These are phyloP conservation scores for Drosophila athabasca DNA, from an alignment of 1,140 invertebrate genomes.

Conservation along the genomic window DNA sequence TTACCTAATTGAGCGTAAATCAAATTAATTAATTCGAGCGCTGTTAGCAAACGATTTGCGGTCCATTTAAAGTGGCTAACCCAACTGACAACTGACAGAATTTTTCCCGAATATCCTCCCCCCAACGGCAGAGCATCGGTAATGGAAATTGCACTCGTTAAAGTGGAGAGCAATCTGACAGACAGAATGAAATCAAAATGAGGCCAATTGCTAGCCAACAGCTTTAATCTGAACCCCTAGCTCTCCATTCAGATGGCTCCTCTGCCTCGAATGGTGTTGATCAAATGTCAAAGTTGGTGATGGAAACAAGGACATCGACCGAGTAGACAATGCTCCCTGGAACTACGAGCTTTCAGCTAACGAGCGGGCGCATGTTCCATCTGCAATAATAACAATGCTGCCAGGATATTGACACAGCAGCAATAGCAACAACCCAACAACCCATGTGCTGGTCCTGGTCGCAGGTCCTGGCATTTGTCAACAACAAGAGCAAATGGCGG, in stretches of 20 bases:
- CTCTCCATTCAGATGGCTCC: neutral
- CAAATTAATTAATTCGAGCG: slow-evolving; percentile 45
- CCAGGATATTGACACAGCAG: slow-evolving; percentile 53
- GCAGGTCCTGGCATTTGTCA: slow-evolving; percentile 43
- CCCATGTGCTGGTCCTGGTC: slow-evolving; percentile 33
- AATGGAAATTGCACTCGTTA: neutral
- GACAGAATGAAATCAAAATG: slow-evolving; percentile 3
- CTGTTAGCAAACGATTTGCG: slow-evolving; percentile 20
- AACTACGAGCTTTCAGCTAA: slow-evolving; percentile 47
- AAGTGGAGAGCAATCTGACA: neutral
- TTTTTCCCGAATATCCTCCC: neutral
- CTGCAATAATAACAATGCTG: slow-evolving; percentile 51
- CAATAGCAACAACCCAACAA: slow-evolving; percentile 13
- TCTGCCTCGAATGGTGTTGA: slow-evolving; percentile 27
- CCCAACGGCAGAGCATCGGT: neutral
- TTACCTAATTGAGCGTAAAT: slow-evolving; percentile 48
- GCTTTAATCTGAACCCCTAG: slow-evolving; percentile 13
- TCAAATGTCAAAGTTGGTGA: slow-evolving; percentile 47
- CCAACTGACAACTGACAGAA: neutral
- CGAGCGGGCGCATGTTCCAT: slow-evolving; percentile 45
- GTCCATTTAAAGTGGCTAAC: slow-evolving; percentile 6
- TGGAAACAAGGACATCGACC: slow-evolving; percentile 16
- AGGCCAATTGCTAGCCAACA: slow-evolving; percentile 13
- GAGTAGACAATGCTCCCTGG: slow-evolving; percentile 14
- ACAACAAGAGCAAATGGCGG: slow-evolving; percentile 25